These are phyloP conservation scores for Drusus annulatus DNA, from an alignment of 1,140 invertebrate genomes.

Conservation along the genomic window DNA sequence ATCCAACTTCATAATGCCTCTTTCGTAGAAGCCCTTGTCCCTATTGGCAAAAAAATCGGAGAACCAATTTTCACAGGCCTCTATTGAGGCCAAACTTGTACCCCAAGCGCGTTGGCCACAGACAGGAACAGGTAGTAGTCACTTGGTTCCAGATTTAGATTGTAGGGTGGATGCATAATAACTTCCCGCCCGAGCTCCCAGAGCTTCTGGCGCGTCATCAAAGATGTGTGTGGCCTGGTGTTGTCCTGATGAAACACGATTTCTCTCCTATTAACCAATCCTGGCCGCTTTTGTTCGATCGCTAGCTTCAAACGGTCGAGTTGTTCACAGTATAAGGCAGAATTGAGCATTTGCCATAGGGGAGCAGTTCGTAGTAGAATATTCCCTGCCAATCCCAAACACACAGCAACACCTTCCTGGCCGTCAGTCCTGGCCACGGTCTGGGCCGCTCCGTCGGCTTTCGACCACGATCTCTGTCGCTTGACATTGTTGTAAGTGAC, in stretches of 20 bases:
- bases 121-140: not conserved
- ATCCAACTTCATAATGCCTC: no score
- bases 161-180: no score
- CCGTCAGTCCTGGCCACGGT: slow-evolving; percentile 19
- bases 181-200: not conserved
- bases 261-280: slow-evolving; percentile 11
- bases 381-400: slow-evolving; percentile 20
- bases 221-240: slow-evolving; percentile 18
- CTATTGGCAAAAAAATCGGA: no score
- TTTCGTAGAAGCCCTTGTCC: no score
- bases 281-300: slow-evolving; percentile 24
- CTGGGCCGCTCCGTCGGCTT: slow-evolving; percentile 15
- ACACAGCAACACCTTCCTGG: slow-evolving; percentile 23
- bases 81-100: slow-evolving; percentile 26
- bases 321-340: no score
- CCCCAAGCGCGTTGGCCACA: not conserved
- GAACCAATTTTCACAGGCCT: not conserved
- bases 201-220: slow-evolving; percentile 24
- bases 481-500: slow-evolving; percentile 26
- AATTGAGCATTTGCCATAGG: no score
- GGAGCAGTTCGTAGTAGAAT: not conserved
- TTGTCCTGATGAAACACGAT: slow-evolving; percentile 14
- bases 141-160: not conserved
- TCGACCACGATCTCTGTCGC: slow-evolving; percentile 21
- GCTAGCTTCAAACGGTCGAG: no score